Percentiles rank a stretch among this genome's conserved stretches.
phyloP scores from a whole-genome alignment of 2,113 vertebrate genomes.

The Forbesichthys agassizii region DNA sequence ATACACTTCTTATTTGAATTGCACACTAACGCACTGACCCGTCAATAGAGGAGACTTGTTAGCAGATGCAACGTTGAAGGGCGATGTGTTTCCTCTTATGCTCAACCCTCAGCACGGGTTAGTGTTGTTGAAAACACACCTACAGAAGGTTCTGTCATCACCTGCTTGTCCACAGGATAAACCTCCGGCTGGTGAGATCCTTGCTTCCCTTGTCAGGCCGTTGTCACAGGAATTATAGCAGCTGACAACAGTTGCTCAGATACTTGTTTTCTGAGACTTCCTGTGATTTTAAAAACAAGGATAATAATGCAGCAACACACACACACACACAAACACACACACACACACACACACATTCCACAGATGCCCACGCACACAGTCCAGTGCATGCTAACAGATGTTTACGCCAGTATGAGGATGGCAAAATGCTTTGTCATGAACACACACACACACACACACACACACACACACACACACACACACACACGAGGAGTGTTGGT shows the following conservation, averaged over 20 bases:
- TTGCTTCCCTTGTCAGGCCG: background rate
- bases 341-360: background rate
- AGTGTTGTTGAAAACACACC: slow-evolving; percentile 28
- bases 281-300: too few relatives aligned
- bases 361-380: background rate
- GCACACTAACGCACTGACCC: too few relatives aligned
- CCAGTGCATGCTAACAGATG: too few relatives aligned
- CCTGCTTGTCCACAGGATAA: slow-evolving; percentile 29
- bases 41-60: too few relatives aligned
- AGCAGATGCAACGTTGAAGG: too few relatives aligned
- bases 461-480: slow-evolving; percentile 14
- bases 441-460: slow-evolving; percentile 13
- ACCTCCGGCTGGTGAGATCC: background rate
- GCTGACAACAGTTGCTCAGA: slow-evolving; percentile 16
- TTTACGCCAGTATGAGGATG: too few relatives aligned
- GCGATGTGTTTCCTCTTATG: background rate
- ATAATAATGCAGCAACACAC: too few relatives aligned
- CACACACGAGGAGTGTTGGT: slow-evolving; percentile 48
- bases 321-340: too few relatives aligned
- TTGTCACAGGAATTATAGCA: slow-evolving; percentile 1
- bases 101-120: slow-evolving; percentile 3
- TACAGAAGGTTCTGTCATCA: slow-evolving; percentile 40
- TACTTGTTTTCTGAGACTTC: too few relatives aligned
- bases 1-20: too few relatives aligned
- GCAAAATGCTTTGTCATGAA: background rate